These are phyloP conservation scores for Chrysaora quinquecirrha DNA, from an alignment of 30 jellyfish, hydroid and myxozoan genomes.

Conservation along the genomic window DNA sequence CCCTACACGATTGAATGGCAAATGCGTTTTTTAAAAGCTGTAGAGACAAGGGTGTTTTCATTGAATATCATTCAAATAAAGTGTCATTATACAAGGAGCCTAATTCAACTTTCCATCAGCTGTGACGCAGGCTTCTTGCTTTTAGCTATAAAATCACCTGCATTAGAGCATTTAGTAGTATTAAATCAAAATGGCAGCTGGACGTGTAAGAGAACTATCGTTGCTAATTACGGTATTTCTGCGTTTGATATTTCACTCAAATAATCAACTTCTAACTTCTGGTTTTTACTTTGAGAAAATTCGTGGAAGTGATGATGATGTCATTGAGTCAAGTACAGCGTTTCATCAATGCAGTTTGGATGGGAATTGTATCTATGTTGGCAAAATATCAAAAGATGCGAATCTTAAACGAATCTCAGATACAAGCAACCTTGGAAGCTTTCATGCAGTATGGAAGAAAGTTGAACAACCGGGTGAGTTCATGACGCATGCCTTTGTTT, in stretches of 20 bases:
- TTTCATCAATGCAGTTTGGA: background rate
- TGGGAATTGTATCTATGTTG: background rate
- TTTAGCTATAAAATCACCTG: too few species aligned
- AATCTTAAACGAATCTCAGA: background rate
- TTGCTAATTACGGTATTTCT: background rate
- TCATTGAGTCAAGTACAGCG: background rate
- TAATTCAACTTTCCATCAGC: too few species aligned
- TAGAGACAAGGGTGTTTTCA: too few species aligned
- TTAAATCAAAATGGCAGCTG: conserved; percentile 7
- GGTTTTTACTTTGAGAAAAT: background rate
- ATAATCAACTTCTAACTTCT: background rate
- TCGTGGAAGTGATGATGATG: background rate
- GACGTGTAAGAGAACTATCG: background rate
- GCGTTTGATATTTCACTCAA: background rate
- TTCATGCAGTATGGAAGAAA: background rate
- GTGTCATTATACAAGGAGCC: too few species aligned
- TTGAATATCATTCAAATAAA: too few species aligned
- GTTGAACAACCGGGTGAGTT: background rate
- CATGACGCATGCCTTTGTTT: too few species aligned
- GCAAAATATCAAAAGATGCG: background rate
- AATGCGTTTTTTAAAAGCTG: too few species aligned
- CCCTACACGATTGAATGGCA: too few species aligned
- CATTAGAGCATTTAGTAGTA: too few species aligned
- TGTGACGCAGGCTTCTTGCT: too few species aligned
- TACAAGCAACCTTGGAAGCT: background rate